Conservation (phyloP, 2,888 invertebrate species). For the Carpatolechia fugitivella region DNA sequence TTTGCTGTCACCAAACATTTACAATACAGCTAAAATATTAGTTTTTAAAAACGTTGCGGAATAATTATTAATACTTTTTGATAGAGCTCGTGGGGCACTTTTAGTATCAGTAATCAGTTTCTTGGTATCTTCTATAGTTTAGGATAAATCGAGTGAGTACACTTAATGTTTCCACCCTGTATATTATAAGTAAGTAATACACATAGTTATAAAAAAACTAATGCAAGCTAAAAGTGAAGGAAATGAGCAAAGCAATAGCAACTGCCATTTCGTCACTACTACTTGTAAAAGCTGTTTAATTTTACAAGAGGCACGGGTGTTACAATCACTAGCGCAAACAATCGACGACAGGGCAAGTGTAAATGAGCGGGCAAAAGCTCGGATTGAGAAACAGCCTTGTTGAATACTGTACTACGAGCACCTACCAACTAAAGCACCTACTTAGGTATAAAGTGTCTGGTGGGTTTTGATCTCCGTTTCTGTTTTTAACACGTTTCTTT, state of each 20-base stretch:
- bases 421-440: not conserved
- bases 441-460: not conserved
- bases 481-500: too few species aligned
- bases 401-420: conserved; percentile 10
- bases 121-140: too few species aligned
- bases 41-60: too few species aligned
- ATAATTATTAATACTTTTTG: too few species aligned
- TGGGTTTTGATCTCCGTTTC: not conserved
- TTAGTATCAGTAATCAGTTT: too few species aligned
- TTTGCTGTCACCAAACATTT: too few species aligned
- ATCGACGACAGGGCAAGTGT: conserved; percentile 29
- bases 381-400: conserved; percentile 43
- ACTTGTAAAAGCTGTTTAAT: conserved; percentile 16
- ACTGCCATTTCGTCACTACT: conserved; percentile 24
- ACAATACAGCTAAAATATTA: too few species aligned
- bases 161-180: too few species aligned
- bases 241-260: not conserved
- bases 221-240: not conserved
- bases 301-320: conserved; percentile 3
- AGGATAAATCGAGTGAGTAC: too few species aligned
- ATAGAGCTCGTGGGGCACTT: too few species aligned
- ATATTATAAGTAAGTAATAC: too few species aligned
- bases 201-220: too few species aligned
- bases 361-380: conserved; percentile 36
- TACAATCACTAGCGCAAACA: conserved; percentile 24